These are phyloP conservation scores for Ciona savignyi DNA, from an alignment of 23 tunicate genomes.

Conservation along the genomic window DNA sequence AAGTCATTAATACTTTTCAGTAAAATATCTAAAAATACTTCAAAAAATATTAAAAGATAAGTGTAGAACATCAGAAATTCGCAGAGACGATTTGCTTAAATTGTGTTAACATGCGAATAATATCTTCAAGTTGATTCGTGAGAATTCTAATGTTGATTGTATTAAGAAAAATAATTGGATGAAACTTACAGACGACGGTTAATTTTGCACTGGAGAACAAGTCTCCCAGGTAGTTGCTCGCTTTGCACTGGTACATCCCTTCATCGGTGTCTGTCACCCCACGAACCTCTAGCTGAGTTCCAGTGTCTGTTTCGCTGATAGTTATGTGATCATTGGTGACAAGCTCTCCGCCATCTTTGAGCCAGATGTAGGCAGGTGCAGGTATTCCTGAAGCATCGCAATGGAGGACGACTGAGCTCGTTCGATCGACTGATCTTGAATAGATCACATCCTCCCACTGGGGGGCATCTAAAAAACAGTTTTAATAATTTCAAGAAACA, in stretches of 20 bases:
- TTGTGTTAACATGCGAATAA: too few relatives aligned
- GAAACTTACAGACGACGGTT: conserved; percentile 13
- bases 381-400: conserved; percentile 36
- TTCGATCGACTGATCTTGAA: conserved; percentile 5
- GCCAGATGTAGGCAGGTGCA: conserved; percentile 14
- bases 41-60: too few relatives aligned
- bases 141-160: too few relatives aligned
- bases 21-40: too few relatives aligned
- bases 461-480: conserved; percentile 31
- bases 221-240: conserved; percentile 18
- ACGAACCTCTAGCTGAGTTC: conserved; percentile 2
- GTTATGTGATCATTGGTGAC: neutral
- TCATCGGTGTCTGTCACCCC: conserved; percentile 14
- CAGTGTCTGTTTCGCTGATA: neutral
- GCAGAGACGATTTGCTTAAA: too few relatives aligned
- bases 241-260: conserved; percentile 49
- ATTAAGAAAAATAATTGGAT: too few relatives aligned
- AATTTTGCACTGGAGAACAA: conserved; percentile 36
- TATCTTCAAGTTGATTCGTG: too few relatives aligned
- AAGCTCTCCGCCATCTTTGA: conserved; percentile 20
- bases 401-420: neutral
- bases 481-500: too few relatives aligned
- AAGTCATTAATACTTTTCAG: neutral
- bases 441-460: conserved; percentile 18
- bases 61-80: too few relatives aligned